Percentiles rank a stretch among this genome's conserved stretches.
phyloP scores from a whole-genome alignment of 2,797 vertebrate species.

The Melanotaenia trifasciata region DNA sequence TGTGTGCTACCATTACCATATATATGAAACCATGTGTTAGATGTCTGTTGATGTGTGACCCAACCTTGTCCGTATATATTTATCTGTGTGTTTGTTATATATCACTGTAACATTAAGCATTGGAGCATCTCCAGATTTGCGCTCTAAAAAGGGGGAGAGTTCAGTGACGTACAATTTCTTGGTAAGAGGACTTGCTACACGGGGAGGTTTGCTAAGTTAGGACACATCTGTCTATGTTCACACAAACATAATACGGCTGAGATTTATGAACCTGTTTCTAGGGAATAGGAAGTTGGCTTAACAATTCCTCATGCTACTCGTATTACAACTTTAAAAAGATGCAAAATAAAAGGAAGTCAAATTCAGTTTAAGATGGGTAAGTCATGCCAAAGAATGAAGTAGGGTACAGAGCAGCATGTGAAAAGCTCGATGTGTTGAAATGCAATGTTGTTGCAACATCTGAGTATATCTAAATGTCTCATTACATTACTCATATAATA shows the following conservation, averaged over 20 bases:
- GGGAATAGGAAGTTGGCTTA: constrained; percentile 66
- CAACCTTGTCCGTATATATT: constrained; percentile 35
- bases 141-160: constrained; percentile 64
- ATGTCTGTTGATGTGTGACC: constrained; percentile 47
- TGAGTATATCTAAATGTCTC: not conserved
- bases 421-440: not conserved
- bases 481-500: not conserved
- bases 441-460: not conserved
- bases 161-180: constrained; percentile 59
- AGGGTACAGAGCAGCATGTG: not conserved
- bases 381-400: not conserved
- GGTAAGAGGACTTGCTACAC: constrained; percentile 61
- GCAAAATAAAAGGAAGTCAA: constrained; percentile 40
- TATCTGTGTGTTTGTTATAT: constrained; percentile 33
- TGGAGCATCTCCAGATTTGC: constrained; percentile 50
- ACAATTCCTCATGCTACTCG: constrained; percentile 54
- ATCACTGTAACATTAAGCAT: constrained; percentile 61
- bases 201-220: constrained; percentile 68
- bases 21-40: constrained; percentile 64
- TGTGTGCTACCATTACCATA: constrained; percentile 43
- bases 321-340: constrained; percentile 61
- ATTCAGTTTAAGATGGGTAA: constrained; percentile 24
- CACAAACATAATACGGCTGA: constrained; percentile 39
- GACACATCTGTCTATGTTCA: constrained; percentile 75
- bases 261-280: constrained; percentile 77